Conservation (phyloP, 2,888 invertebrate species). For the Apotomis capreana region DNA sequence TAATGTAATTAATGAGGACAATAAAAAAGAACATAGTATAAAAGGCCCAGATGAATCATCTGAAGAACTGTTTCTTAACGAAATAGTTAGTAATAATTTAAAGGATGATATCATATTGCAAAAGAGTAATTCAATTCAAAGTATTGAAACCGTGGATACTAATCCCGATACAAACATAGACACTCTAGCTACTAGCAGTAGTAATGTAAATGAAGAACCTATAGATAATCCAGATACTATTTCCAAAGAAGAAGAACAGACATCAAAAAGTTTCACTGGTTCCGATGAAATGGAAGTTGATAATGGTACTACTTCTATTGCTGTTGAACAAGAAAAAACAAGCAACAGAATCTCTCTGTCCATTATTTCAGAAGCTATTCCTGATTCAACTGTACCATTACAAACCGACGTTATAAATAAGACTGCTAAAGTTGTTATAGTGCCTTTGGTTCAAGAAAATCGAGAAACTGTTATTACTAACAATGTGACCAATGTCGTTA, state of each 20-base stretch:
- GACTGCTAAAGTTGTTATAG: background rate
- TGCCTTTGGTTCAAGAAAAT: background rate
- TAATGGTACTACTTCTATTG: background rate
- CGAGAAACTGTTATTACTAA: background rate
- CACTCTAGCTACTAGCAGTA: background rate
- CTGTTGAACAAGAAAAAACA: background rate
- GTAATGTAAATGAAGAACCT: background rate
- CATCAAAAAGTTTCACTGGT: background rate
- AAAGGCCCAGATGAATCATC: background rate
- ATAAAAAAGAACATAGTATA: background rate
- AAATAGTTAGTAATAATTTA: background rate
- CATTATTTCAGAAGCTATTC: background rate
- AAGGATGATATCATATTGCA: background rate
- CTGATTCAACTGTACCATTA: background rate
- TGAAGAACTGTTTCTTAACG: background rate
- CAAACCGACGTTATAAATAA: background rate
- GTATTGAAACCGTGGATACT: background rate
- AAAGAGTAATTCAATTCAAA: background rate
- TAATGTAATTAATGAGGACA: background rate
- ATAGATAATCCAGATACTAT: background rate
- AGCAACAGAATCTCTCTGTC: background rate
- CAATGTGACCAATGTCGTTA: constrained; percentile 21
- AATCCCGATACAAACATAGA: background rate
- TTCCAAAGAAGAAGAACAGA: background rate
- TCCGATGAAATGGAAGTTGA: constrained; percentile 8